Base-by-base conservation (phyloP, 2,888 invertebrate genomes). In the Neria commutata region DNA sequence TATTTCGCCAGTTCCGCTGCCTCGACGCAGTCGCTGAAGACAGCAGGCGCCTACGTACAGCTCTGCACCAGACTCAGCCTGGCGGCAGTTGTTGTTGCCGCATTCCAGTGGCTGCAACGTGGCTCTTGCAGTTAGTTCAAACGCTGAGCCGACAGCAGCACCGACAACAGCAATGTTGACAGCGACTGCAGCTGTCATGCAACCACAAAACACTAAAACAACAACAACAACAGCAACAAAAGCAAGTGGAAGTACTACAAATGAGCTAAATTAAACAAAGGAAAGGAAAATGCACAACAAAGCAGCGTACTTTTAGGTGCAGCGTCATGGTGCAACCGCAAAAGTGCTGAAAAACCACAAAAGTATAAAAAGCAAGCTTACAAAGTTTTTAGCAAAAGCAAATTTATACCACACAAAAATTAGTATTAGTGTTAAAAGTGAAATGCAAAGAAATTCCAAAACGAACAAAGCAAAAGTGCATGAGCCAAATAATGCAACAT, bases 41-140 rank as follows among this genome's bases (percentile, higher is more conserved):
- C 37, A 4, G n/a, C 37, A 37, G 4, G 37, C n/a, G n/a, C n/a
- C n/a, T n/a, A n/a, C n/a, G n/a, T n/a, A n/a, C n/a, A n/a, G n/a
- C n/a, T 25, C n/a, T n/a, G n/a, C n/a, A n/a, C 62, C 45, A 61
- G 63, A 55, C 60, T 66, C 61, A 62, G 58, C 60, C 58, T 63
- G 58, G 61, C 61, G 62, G 63, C 64, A 56, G 58, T 58, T 55
- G 62, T 64, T 61, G 65, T 66, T 60, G 66, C 62, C 56, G 58
- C 63, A 54, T 64, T 67, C 58, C 67, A 70, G 49, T 67, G 69
- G 60, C 63, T 70, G 1, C 84, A 85, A 77, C 84, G 84, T 78
- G 84, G 83, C 78, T 84, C 83, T 75, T 84, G 84, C 57, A 85
- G 85, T 70, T 84, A 85, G 42, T 85, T 85, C 63, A 82, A 65